phyloP scores from a whole-genome alignment of 2,797 vertebrate species.

The Morus bassanus region DNA sequence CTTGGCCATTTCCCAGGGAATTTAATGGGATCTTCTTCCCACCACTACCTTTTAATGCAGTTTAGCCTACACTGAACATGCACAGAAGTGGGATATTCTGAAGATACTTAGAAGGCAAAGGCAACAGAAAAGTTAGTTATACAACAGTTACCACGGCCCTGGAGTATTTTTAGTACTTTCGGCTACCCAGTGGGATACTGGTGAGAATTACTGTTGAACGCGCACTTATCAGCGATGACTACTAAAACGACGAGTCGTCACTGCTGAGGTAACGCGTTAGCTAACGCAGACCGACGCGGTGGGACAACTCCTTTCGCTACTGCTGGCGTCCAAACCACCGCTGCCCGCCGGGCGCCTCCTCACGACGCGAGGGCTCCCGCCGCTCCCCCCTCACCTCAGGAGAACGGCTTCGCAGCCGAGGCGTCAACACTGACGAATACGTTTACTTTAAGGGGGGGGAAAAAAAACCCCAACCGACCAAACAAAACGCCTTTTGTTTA shows the following conservation, averaged over 20 bases:
- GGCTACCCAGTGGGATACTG: not conserved
- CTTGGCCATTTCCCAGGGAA: not conserved
- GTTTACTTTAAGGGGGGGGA: not conserved
- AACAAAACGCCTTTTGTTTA: not conserved
- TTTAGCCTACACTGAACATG: accelerated
- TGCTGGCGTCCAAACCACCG: not conserved
- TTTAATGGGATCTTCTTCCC: not conserved
- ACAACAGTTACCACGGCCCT: not conserved
- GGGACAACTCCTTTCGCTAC: not conserved
- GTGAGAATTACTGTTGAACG: not conserved
- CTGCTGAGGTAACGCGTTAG: accelerated
- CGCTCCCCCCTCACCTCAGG: too few relatives aligned
- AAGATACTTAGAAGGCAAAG: not conserved
- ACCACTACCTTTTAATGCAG: not conserved
- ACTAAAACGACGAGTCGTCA: accelerated
- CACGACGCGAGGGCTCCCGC: not conserved
- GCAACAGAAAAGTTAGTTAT: not conserved
- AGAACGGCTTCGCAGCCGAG: not conserved
- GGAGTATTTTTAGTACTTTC: too few relatives aligned
- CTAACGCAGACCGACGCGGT: accelerated
- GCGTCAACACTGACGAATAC: too few relatives aligned
- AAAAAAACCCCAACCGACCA: too few relatives aligned
- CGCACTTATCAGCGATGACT: accelerated
- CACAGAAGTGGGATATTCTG: accelerated
- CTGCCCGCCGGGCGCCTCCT: not conserved